Conservation (phyloP, 2,113 vertebrate species). For the Salvelinus fontinalis region DNA sequence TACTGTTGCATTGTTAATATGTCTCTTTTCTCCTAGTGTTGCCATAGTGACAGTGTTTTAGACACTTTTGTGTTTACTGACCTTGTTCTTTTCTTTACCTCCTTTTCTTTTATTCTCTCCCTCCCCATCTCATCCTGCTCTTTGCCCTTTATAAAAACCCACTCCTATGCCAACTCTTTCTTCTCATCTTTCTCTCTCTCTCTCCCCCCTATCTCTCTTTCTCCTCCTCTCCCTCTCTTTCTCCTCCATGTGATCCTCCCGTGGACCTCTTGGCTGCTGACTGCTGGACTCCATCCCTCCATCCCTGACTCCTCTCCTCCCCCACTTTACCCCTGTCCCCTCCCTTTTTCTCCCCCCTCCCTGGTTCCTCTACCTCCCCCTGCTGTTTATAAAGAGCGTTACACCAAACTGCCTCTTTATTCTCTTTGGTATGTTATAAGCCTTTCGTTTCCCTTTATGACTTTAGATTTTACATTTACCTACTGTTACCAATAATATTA, state of each 20-base stretch:
- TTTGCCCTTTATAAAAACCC: conserved; percentile 85
- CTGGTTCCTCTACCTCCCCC: conserved; percentile 96
- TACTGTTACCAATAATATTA: too few relatives aligned
- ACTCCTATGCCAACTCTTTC: conserved; percentile 84
- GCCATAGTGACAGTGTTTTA: conserved; percentile 84
- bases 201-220: conserved; percentile 83
- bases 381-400: conserved; percentile 99
- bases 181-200: conserved; percentile 87
- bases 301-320: conserved; percentile 82
- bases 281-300: conserved; percentile 70
- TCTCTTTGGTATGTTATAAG: conserved; percentile 99
- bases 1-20: conserved; percentile 82
- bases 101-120: conserved; percentile 73
- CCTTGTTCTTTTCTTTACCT: conserved; percentile 89
- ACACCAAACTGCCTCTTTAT: conserved; percentile 99
- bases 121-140: conserved; percentile 18
- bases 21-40: conserved; percentile 84
- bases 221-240: conserved; percentile 59
- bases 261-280: conserved; percentile 77
- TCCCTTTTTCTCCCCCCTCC: conserved; percentile 85
- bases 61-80: conserved; percentile 98
- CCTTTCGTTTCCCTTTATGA: conserved; percentile 90
- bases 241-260: conserved; percentile 77
- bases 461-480: conserved; percentile 51
- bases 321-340: conserved; percentile 90